Conservation (phyloP, 2,113 vertebrate genomes). For the Eptesicus fuscus region DNA sequence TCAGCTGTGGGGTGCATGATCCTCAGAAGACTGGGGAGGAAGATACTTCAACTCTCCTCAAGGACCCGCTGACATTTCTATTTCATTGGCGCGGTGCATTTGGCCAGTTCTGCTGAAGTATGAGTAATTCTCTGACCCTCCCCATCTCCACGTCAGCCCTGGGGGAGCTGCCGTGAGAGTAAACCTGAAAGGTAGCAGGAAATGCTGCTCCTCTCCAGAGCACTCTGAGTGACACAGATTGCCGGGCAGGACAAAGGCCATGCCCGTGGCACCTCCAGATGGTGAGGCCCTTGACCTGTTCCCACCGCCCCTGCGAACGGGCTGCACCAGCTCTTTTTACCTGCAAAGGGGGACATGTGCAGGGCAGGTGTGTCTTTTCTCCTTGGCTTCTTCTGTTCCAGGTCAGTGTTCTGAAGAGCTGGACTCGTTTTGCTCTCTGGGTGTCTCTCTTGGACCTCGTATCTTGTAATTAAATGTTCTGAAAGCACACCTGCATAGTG, state of each 20-base stretch:
- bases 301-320: not conserved
- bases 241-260: not conserved
- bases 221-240: not conserved
- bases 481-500: slow-evolving; percentile 75
- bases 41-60: not conserved
- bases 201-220: not conserved
- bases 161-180: not conserved
- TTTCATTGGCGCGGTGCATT: not conserved
- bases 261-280: not conserved
- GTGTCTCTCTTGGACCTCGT: slow-evolving; percentile 78
- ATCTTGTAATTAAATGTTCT: slow-evolving; percentile 78
- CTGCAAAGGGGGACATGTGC: slow-evolving; percentile 86
- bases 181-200: not conserved
- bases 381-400: slow-evolving; percentile 88
- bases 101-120: slow-evolving; percentile 39
- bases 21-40: not conserved
- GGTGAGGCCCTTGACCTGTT: not conserved
- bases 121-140: not conserved
- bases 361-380: slow-evolving; percentile 94
- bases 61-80: slow-evolving; percentile 11
- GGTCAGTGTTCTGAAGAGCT: slow-evolving; percentile 76
- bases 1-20: not conserved
- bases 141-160: not conserved
- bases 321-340: slow-evolving; percentile 78
- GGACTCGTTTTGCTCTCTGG: slow-evolving; percentile 68